Evolutionary conservation across 1,140 invertebrate genomes (phyloP).

Genomic region (Copidosoma floridanum): DNA sequence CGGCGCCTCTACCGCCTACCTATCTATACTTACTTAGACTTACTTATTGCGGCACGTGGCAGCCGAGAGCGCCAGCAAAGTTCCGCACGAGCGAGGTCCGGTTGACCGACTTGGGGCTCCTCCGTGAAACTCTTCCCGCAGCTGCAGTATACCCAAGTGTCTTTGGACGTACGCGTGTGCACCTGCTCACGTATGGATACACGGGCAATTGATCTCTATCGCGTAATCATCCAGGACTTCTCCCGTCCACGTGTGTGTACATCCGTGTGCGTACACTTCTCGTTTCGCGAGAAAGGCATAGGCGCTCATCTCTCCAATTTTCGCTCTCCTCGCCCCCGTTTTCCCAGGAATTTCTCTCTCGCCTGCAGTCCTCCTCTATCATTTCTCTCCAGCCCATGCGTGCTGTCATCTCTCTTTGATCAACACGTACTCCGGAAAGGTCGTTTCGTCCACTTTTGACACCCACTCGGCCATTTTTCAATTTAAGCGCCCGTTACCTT

Average conservation of each 20-base stretch:
- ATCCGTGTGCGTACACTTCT: background rate
- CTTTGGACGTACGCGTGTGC: background rate
- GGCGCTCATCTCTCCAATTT: no score
- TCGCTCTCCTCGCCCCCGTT: no score
- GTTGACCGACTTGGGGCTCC: slow-evolving; percentile 23
- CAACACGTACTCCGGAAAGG: no score
- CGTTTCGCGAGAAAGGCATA: background rate
- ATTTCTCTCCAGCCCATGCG: no score
- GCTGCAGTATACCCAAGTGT: background rate
- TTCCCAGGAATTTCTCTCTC: no score
- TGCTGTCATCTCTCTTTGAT: no score
- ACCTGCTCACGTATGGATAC: background rate
- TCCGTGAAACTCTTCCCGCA: background rate
- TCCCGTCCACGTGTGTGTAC: background rate
- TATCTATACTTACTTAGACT: no score
- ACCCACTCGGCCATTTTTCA: no score
- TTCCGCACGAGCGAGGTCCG: background rate
- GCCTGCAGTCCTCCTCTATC: no score
- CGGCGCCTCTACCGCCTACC: background rate
- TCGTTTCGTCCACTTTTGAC: no score
- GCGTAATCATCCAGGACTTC: background rate
- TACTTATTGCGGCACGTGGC: background rate
- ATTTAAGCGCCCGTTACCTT: no score
- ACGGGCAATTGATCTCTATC: background rate
- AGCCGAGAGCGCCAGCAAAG: background rate